Evolutionary conservation across 64 coral and sea anemone species (phyloP).

Genomic region (Actinia equina): DNA sequence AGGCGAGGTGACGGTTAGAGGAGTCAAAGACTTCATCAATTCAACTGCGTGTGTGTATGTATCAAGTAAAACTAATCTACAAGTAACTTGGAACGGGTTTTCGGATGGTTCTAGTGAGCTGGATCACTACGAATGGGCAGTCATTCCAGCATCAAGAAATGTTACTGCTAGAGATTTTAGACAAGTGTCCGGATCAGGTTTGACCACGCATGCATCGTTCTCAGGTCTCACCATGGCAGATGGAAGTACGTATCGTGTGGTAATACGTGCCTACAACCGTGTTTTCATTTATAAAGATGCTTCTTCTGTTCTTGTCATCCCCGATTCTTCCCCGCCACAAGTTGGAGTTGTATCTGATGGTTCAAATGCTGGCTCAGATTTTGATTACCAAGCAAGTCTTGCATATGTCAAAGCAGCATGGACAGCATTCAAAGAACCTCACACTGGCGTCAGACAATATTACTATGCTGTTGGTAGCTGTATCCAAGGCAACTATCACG

Average conservation of each 20-base stretch:
- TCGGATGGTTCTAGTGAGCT: slow-evolving; percentile 47
- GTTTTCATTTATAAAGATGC: slow-evolving; percentile 52
- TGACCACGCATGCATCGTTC: slow-evolving; percentile 57
- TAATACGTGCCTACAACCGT: slow-evolving; percentile 66
- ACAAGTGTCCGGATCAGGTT: slow-evolving; percentile 25
- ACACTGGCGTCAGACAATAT: slow-evolving; percentile 76
- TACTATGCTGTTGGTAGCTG: slow-evolving; percentile 78
- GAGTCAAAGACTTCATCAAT: slow-evolving; percentile 26
- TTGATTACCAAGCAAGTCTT: slow-evolving; percentile 58
- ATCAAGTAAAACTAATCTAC: slow-evolving; percentile 32
- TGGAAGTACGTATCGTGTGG: slow-evolving; percentile 45
- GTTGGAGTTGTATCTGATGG: slow-evolving; percentile 63
- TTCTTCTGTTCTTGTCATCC: slow-evolving; percentile 56
- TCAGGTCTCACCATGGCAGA: slow-evolving; percentile 36
- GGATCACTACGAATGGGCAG: slow-evolving; percentile 41
- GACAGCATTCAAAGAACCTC: slow-evolving; percentile 59
- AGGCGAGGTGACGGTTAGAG: slow-evolving; percentile 36
- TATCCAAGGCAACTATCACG: slow-evolving; percentile 66
- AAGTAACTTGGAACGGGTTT: slow-evolving; percentile 46
- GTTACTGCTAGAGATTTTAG: slow-evolving; percentile 40
- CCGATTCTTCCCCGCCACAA: slow-evolving; percentile 65
- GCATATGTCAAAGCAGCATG: slow-evolving; percentile 56
- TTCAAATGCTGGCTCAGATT: slow-evolving; percentile 33
- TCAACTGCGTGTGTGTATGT: slow-evolving; percentile 42
- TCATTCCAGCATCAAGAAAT: slow-evolving; percentile 18